A percentile compares a stretch with the other conserved stretches of the same genome.
phyloP scores from a whole-genome alignment of 2,888 invertebrate species.

The Eupithecia inturbata region DNA sequence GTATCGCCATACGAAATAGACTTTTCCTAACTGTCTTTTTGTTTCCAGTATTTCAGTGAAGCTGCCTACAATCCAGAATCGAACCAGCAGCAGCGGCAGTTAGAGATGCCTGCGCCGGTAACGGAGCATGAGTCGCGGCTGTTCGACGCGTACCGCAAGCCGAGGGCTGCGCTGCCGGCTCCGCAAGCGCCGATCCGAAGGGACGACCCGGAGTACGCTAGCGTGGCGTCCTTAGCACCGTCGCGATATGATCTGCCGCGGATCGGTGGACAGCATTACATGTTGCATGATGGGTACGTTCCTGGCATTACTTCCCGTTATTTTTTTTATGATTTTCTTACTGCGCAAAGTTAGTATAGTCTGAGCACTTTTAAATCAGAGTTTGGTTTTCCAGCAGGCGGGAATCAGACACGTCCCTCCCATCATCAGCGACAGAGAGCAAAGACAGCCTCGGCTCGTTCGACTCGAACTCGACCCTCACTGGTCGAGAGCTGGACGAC shows the following conservation, averaged over 20 bases:
- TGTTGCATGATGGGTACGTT: slow-evolving; percentile 72
- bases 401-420: slow-evolving; percentile 85
- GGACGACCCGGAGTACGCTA: slow-evolving; percentile 79
- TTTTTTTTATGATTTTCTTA: not conserved
- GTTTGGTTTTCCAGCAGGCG: slow-evolving; percentile 70
- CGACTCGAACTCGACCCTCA: slow-evolving; percentile 87
- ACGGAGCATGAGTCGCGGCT: slow-evolving; percentile 80
- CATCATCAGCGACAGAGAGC: slow-evolving; percentile 86
- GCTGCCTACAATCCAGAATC: slow-evolving; percentile 95
- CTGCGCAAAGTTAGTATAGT: no score
- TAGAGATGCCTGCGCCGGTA: slow-evolving; percentile 79
- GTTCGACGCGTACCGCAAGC: slow-evolving; percentile 79
- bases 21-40: slow-evolving; percentile 5
- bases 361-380: not conserved
- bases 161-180: slow-evolving; percentile 70
- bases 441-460: slow-evolving; percentile 88
- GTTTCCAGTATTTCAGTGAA: slow-evolving; percentile 91
- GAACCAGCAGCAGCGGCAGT: slow-evolving; percentile 85
- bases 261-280: slow-evolving; percentile 66
- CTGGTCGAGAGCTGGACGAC: slow-evolving; percentile 88
- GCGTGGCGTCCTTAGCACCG: slow-evolving; percentile 73
- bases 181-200: slow-evolving; percentile 67
- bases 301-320: not conserved
- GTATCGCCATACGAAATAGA: not conserved
- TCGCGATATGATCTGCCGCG: slow-evolving; percentile 68